Percentiles rank a stretch among this genome's conserved stretches.
Evolutionary conservation across 2,888 invertebrate species (phyloP).

Genomic region (Biston stratarius): DNA sequence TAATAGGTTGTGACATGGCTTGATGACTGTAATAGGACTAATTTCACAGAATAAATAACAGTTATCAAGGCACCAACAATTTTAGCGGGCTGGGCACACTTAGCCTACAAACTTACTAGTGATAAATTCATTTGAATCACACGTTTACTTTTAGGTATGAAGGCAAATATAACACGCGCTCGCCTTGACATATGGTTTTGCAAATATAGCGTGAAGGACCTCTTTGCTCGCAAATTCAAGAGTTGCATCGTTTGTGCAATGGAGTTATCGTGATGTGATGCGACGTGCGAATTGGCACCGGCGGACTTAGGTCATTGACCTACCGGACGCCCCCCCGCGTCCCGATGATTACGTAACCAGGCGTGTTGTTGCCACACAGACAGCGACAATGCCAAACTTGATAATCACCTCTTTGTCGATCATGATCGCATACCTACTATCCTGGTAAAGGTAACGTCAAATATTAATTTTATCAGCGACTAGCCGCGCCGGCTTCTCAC

Average conservation of each 20-base stretch:
- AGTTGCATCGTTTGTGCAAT: constrained; percentile 72
- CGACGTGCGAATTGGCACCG: constrained; percentile 83
- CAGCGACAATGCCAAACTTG: constrained; percentile 75
- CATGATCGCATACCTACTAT: constrained; percentile 69
- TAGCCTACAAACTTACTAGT: too few species aligned
- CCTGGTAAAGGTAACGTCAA: constrained; percentile 1
- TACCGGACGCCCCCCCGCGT: constrained; percentile 59
- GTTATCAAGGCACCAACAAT: too few species aligned
- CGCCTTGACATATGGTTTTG: constrained; percentile 61
- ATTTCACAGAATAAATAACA: too few species aligned
- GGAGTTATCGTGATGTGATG: constrained; percentile 79
- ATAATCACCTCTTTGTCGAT: constrained; percentile 59
- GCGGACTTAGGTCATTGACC: constrained; percentile 82
- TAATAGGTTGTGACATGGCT: too few species aligned
- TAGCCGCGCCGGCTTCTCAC: too few species aligned
- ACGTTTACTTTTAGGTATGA: background rate
- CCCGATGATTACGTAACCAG: constrained; percentile 70
- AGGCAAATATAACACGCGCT: constrained; percentile 38
- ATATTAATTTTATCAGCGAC: too few species aligned
- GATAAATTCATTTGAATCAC: background rate
- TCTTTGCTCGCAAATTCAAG: constrained; percentile 57
- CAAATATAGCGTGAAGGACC: constrained; percentile 52
- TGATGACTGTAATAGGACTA: too few species aligned
- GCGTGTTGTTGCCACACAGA: constrained; percentile 73
- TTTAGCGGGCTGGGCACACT: too few species aligned